Base-by-base conservation (phyloP, 2,113 vertebrate genomes). In the Pseudorectes ferrugineus region DNA sequence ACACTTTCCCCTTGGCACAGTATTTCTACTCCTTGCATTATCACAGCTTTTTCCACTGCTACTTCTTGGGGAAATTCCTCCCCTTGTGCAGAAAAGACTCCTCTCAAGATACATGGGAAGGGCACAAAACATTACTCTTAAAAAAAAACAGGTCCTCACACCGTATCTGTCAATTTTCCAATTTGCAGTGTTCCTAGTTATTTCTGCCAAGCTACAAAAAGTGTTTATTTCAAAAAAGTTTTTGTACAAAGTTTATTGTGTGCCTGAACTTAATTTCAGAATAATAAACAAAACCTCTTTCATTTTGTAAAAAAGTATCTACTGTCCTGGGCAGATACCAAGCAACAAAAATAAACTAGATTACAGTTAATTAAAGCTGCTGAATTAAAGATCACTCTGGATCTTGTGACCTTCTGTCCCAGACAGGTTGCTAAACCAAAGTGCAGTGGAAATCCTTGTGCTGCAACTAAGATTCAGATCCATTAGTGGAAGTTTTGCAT, bases 131-230 rank as follows among this genome's bases (percentile, higher is more conserved):
- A 48, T 10, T 26, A 24, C 4, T 88, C 46, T 68, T 68, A 8
- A 79, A 54, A 95, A n/a, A 95, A 63, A 23, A 1, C 2, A 76
- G 6, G 21, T 33, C 42, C 52, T 84, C 28, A n/a, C 15, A 46
- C 26, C 49, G 16, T 25, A 65, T 52, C 59, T 86, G 19, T 54
- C 45, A 67, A 2, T 70, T 65, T 38, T 85, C 14, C 33, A 45
- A 48, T 78, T 14, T 62, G 49, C 33, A 61, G 21, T 28, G 28
- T 66, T 94, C 40, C 58, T 58, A 73, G 38, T 42, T 80, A 92
- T 86, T 90, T 52, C 52, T 88, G 49, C 19, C 82, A 88, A 38
- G 10, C 63, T 77, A 58, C 46, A 63, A 48, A 79, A 85, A 76
- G 12, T 5, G 31, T 5, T 1, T 76, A 24, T 73, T 84, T 85